These are phyloP conservation scores for Euthynnus affinis DNA, from an alignment of 2,797 vertebrate genomes.

Conservation along the genomic window DNA sequence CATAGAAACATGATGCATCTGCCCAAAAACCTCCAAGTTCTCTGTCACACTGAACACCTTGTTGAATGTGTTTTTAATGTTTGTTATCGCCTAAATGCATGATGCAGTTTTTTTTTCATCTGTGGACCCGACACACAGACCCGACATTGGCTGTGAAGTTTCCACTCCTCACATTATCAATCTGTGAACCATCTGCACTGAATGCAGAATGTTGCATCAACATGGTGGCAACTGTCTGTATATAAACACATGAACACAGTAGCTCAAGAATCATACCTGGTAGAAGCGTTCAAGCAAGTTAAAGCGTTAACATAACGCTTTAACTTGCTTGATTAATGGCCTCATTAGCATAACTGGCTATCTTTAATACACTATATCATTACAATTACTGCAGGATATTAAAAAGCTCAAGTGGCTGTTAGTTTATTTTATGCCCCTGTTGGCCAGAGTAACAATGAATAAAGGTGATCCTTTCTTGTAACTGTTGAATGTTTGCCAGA, in stretches of 20 bases:
- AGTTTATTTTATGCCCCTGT: constrained; percentile 1
- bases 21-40: constrained; percentile 8
- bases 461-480: constrained; percentile 4
- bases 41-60: neutral
- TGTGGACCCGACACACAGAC: constrained; percentile 25
- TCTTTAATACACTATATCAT: constrained; percentile 44
- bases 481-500: neutral
- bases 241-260: constrained; percentile 12
- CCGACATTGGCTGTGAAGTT: constrained; percentile 19
- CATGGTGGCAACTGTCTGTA: constrained; percentile 23
- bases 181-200: constrained; percentile 14
- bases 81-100: constrained; percentile 3
- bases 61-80: neutral
- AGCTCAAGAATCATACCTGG: neutral
- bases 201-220: constrained; percentile 9
- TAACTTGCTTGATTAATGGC: constrained; percentile 51
- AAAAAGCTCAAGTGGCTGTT: constrained; percentile 39
- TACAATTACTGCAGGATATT: constrained; percentile 33
- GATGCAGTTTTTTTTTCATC: constrained; percentile 9
- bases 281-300: no score
- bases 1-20: constrained; percentile 2
- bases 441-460: constrained; percentile 24
- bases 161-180: constrained; percentile 15
- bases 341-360: constrained; percentile 38
- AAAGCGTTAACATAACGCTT: constrained; percentile 49